Evolutionary conservation across 2,797 vertebrate genomes (phyloP).

Genomic region (Novumbra hubbsi): DNA sequence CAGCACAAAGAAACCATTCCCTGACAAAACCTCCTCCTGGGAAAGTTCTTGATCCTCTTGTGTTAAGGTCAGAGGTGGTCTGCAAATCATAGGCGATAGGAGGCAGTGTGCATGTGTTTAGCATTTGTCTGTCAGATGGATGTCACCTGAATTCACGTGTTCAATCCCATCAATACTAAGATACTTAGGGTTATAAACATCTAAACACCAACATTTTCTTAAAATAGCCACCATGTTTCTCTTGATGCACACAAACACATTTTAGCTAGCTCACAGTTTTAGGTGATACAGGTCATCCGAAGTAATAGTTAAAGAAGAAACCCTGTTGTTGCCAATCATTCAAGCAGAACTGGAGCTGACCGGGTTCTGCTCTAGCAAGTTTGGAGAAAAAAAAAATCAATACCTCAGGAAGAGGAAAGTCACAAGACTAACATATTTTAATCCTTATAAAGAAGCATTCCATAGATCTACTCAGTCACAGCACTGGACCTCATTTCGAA

Average conservation of each 20-base stretch:
- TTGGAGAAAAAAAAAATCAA: conserved; percentile 22
- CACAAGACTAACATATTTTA: conserved; percentile 49
- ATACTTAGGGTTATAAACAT: neutral
- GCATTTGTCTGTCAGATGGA: conserved; percentile 6
- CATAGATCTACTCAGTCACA: conserved; percentile 1
- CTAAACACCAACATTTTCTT: neutral
- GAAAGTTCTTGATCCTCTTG: neutral
- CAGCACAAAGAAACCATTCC: conserved; percentile 18
- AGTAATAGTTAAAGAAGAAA: conserved; percentile 4
- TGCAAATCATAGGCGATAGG: conserved; percentile 6
- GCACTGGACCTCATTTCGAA: neutral
- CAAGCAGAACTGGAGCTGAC: conserved; percentile 5
- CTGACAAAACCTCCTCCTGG: conserved; percentile 14
- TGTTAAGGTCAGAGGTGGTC: neutral
- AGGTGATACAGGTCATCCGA: neutral
- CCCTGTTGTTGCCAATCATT: conserved; percentile 17
- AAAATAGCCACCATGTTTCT: neutral
- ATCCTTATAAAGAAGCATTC: conserved; percentile 37
- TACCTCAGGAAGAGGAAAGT: conserved; percentile 38
- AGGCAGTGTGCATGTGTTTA: neutral
- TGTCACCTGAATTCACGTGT: neutral
- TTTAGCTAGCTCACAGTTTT: neutral
- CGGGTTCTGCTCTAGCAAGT: conserved; percentile 11
- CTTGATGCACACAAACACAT: neutral
- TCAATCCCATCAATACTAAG: neutral